phyloP scores from a whole-genome alignment of 2,113 vertebrate species.

The Tapirus terrestris region DNA sequence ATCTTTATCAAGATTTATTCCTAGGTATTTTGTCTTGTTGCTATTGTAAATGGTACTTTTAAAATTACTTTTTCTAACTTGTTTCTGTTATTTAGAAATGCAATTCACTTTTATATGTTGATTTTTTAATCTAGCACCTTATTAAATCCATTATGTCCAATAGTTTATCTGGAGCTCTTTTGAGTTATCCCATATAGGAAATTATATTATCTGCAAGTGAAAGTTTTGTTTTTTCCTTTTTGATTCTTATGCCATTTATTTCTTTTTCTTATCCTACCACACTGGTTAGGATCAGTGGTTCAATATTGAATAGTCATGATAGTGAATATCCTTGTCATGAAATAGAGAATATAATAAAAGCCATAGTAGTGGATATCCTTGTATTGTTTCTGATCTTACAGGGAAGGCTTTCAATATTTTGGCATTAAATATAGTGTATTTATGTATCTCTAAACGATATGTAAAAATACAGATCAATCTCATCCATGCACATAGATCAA shows the following conservation, averaged over 20 bases:
- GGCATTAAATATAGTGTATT: background rate
- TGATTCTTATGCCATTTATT: background rate
- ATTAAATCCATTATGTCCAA: background rate
- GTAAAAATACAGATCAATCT: background rate
- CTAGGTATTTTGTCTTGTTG: background rate
- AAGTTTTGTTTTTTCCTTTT: background rate
- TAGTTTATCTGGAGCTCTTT: background rate
- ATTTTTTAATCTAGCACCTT: background rate
- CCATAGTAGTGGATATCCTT: background rate
- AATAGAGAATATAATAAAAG: background rate
- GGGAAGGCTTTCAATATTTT: background rate
- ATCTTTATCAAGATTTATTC: background rate
- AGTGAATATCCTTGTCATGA: background rate
- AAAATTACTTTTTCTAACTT: background rate
- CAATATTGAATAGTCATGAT: background rate
- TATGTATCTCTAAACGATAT: background rate
- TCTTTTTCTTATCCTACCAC: background rate
- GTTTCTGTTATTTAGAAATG: slow-evolving; percentile 1
- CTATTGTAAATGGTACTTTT: background rate
- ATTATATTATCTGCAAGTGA: background rate
- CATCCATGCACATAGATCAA: no score
- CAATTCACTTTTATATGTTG: background rate
- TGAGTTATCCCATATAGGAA: background rate
- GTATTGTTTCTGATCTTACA: background rate
- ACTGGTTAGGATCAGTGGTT: background rate